Evolutionary conservation across 1,140 invertebrate genomes (phyloP).

Genomic region (Sminthurides bifidus): DNA sequence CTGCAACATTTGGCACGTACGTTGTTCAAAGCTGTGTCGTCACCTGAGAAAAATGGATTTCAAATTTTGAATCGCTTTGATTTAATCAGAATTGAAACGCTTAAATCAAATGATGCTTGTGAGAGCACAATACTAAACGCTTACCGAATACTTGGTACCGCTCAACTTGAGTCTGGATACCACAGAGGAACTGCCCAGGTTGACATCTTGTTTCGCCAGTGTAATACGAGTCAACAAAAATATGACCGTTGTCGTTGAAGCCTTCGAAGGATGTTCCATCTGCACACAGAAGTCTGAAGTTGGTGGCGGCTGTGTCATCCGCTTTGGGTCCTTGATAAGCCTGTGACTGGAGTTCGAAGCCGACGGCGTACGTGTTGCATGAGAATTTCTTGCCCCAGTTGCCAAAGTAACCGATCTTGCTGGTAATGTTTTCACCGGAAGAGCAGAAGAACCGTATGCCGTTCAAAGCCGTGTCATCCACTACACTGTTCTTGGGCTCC

Average conservation of each 20-base stretch:
- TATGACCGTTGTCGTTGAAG: constrained; percentile 13
- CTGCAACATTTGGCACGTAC: constrained; percentile 10
- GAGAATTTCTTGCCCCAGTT: constrained; percentile 10
- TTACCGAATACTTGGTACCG: constrained; percentile 18
- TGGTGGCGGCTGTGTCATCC: constrained; percentile 14
- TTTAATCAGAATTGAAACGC: background rate
- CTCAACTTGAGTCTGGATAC: constrained; percentile 18
- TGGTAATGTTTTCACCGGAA: constrained; percentile 9
- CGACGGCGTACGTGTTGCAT: constrained; percentile 13
- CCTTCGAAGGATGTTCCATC: constrained; percentile 9
- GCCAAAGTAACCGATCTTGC: constrained; percentile 12
- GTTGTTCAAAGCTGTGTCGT: constrained; percentile 15
- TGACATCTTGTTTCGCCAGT: constrained; percentile 7
- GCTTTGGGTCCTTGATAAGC: constrained; percentile 7
- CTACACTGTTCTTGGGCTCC: constrained; percentile 3
- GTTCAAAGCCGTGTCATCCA: constrained; percentile 14
- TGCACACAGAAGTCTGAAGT: constrained; percentile 12
- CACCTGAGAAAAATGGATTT: constrained; percentile 5
- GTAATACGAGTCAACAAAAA: constrained; percentile 1
- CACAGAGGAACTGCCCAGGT: constrained; percentile 6
- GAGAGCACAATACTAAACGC: background rate
- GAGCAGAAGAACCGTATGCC: constrained; percentile 18
- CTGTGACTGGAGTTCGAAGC: constrained; percentile 15
- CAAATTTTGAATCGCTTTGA: background rate
- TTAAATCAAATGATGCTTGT: background rate